Evolutionary conservation across 2,888 invertebrate genomes (phyloP).

Genomic region (Calephelis perditalis): DNA sequence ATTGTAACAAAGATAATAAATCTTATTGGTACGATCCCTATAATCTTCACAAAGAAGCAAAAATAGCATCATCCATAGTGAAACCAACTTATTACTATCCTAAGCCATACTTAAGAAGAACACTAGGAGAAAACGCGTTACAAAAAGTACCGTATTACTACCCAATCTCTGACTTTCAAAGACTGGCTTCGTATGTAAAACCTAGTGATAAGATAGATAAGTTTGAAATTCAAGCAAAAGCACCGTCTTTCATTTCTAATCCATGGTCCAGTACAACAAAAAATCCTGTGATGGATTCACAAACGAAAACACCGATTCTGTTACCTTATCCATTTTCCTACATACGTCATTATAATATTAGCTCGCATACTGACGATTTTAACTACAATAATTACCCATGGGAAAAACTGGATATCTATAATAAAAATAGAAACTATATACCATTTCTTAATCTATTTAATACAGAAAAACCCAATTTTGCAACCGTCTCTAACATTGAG

Average conservation of each 20-base stretch:
- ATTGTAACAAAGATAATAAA: constrained; percentile 23
- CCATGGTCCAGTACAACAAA: not conserved
- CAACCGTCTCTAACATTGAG: not conserved
- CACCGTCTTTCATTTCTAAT: constrained; percentile 22
- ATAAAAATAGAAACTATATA: constrained; percentile 31
- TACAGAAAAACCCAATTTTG: constrained; percentile 29
- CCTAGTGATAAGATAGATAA: constrained; percentile 20
- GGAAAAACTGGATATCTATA: constrained; percentile 36
- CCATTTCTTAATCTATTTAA: constrained; percentile 29
- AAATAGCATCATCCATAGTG: constrained; percentile 31
- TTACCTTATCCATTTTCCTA: constrained; percentile 52
- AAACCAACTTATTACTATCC: constrained; percentile 26
- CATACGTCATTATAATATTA: constrained; percentile 40
- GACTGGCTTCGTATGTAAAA: constrained; percentile 42
- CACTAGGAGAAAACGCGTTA: constrained; percentile 37
- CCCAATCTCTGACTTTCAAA: constrained; percentile 47
- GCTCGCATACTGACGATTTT: constrained; percentile 31
- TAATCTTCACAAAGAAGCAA: constrained; percentile 34
- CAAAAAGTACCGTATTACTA: constrained; percentile 50
- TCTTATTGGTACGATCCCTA: constrained; percentile 52
- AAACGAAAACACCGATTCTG: not conserved
- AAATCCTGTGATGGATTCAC: not conserved
- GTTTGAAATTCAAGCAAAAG: constrained; percentile 27
- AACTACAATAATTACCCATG: constrained; percentile 38
- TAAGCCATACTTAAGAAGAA: constrained; percentile 37